These are phyloP conservation scores for Colaptes auratus DNA, from an alignment of 2,113 vertebrate genomes.

Conservation along the genomic window DNA sequence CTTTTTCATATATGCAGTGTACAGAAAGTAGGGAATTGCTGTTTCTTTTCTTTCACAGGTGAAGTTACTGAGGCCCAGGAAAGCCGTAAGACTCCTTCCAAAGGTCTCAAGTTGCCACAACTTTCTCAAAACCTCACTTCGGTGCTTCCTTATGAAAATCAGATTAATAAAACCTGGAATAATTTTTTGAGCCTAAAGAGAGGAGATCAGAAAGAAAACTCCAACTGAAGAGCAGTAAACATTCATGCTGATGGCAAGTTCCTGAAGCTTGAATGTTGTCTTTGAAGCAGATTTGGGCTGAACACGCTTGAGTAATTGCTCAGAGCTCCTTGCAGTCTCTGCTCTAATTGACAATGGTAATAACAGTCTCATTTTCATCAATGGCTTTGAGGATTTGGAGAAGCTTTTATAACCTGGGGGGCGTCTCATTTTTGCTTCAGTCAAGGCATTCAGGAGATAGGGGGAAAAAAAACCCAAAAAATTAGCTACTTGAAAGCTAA, in stretches of 20 bases:
- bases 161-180: neutral
- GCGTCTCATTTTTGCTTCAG: neutral
- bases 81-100: neutral
- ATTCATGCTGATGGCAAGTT: neutral
- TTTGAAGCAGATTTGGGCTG: neutral
- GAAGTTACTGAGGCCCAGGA: neutral
- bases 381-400: neutral
- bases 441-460: neutral
- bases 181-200: neutral
- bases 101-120: neutral
- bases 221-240: neutral
- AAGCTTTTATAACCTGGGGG: neutral
- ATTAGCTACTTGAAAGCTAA: neutral
- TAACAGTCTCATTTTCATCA: neutral
- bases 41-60: neutral
- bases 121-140: neutral
- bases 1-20: neutral
- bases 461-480: neutral
- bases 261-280: neutral
- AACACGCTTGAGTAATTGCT: neutral
- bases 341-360: neutral
- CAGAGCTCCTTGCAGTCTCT: neutral
- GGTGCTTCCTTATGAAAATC: neutral
- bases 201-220: neutral
- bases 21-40: neutral